Conservation (phyloP, 1,140 invertebrate genomes). For the Diuraphis noxia region DNA sequence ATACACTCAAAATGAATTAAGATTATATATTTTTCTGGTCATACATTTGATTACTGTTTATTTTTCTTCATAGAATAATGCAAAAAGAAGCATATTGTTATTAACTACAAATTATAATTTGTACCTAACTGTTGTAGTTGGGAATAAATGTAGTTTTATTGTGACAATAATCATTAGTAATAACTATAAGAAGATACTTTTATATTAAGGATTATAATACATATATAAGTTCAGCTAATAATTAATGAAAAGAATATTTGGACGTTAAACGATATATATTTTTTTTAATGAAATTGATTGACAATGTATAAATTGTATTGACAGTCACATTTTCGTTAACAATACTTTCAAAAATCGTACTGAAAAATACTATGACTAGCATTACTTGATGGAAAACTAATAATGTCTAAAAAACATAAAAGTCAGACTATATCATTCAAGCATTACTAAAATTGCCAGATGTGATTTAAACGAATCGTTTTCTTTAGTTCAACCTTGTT, state of each 20-base stretch:
- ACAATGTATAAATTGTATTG: not conserved
- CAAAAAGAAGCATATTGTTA: not conserved
- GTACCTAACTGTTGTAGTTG: not conserved
- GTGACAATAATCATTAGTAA: not conserved
- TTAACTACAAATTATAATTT: not conserved
- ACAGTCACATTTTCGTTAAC: not conserved
- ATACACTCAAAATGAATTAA: not conserved
- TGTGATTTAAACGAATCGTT: conserved; percentile 17
- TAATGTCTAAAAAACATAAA: conserved; percentile 7
- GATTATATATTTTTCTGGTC: not conserved
- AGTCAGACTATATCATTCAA: not conserved
- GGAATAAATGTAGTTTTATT: not conserved
- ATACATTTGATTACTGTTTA: not conserved
- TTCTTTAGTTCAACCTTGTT: not conserved
- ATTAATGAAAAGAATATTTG: not conserved
- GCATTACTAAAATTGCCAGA: not conserved
- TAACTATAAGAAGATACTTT: too few relatives aligned
- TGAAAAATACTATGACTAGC: not conserved
- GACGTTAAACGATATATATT: not conserved
- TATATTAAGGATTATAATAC: too few relatives aligned
- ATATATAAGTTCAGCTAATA: too few relatives aligned
- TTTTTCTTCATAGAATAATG: not conserved
- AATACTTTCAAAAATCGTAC: not conserved
- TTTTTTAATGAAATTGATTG: not conserved
- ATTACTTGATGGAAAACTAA: conserved; percentile 29